Evolutionary conservation across 2,888 invertebrate genomes (phyloP), one percentile per base, ranked within the genome.

Genomic region (Drosophila neoperkinsi): DNA sequence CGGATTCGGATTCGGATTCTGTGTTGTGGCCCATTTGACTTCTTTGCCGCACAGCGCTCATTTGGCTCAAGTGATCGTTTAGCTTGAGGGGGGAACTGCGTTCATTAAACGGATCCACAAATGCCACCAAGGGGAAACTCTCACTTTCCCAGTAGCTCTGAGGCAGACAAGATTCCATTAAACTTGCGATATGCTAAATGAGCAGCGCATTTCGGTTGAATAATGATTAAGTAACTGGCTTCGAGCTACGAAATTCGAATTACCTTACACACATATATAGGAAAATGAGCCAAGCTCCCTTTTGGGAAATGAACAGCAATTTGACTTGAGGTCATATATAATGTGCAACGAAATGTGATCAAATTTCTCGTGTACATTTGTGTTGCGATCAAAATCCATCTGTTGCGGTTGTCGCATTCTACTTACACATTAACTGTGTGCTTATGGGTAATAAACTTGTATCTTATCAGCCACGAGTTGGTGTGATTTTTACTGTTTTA

Each of bases 81-180:
- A 64, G 46, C 71, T 50, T 43, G 57, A 38, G 55, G 50, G 33
- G 57, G 53, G 66, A 55, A 57, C 56, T 53, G 33, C 61, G 67
- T 58, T 43, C 66, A 63, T 56, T 52, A 57, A 64, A 68, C 71
- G 57, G 58, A 59, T 68, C 28, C 41, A 33, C 34, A 52, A 57
- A 63, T 55, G 63, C 51, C 49, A 63, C 77, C 73, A 38, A n/a
- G 58, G 31, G 65, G 60, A 60, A 73, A 85, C 85, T 85, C 85
- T 85, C 88, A 87, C 85, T 85, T 85, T 85, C 73, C 72, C 84
- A 78, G 82, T 66, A 69, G 71, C 69, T 60, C 9, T 9, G 11
- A 38, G 21, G 5, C 38, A 41, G 7, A 46, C 25, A 34, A 46
- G 34, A 50, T 53, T 49, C 50, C 41, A 70, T 49, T 25, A 16